Evolutionary conservation across 2,888 invertebrate genomes (phyloP).

Genomic region (Acanthacorydalis orientalis): DNA sequence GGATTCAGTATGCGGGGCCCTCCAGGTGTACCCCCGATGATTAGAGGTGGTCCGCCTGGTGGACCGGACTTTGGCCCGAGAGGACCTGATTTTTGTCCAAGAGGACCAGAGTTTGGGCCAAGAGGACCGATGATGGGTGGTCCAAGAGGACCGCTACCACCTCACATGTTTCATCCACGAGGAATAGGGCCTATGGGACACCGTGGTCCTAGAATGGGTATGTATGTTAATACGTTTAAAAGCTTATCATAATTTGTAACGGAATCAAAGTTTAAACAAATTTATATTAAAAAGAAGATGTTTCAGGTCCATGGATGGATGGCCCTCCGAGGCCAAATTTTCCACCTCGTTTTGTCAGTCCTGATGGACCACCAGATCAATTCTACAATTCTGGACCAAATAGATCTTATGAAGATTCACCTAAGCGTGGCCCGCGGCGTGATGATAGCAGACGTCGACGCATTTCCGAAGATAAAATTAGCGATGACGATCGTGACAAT

Average conservation of each 20-base stretch:
- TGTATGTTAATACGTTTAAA: not conserved
- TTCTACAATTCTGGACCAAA: constrained; percentile 11
- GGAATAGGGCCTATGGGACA: constrained; percentile 12
- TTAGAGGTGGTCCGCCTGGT: constrained; percentile 20
- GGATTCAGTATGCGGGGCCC: constrained; percentile 5
- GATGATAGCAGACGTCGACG: constrained; percentile 10
- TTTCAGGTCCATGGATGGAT: constrained; percentile 25
- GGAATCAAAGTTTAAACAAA: no score
- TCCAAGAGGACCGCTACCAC: constrained; percentile 16
- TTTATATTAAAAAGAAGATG: not conserved
- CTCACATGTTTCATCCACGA: constrained; percentile 7
- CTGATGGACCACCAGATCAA: constrained; percentile 15
- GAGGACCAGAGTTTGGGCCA: constrained; percentile 14
- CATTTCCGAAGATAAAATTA: constrained; percentile 2
- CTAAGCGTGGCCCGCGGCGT: constrained; percentile 12
- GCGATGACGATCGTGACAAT: constrained; percentile 6
- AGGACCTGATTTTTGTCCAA: constrained; percentile 10
- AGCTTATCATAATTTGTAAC: no score
- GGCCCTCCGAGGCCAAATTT: constrained; percentile 27
- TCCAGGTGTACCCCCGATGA: constrained; percentile 13
- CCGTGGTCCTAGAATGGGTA: constrained; percentile 13
- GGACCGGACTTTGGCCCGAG: constrained; percentile 18
- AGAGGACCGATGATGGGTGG: constrained; percentile 14
- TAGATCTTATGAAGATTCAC: constrained; percentile 4
- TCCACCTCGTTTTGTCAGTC: constrained; percentile 21